phyloP scores from a whole-genome alignment of 2,888 invertebrate genomes.

The Pyrrhosoma nymphula region DNA sequence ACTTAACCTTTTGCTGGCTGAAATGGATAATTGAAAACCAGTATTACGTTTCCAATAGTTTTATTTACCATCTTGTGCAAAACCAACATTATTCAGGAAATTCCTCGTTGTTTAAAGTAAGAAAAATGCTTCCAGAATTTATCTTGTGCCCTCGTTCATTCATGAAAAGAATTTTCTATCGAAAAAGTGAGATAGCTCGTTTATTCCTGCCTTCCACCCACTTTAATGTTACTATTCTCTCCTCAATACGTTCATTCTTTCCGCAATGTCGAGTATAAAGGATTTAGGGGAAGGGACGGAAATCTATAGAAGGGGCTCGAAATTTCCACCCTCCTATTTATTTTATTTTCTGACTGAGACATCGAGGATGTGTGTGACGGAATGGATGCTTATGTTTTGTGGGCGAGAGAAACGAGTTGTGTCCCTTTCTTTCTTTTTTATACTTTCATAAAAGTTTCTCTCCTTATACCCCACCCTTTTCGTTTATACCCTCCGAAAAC shows the following conservation, averaged over 20 bases:
- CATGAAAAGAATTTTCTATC: not conserved
- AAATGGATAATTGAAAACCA: too few species aligned
- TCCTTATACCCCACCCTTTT: not conserved
- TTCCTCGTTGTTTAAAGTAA: too few species aligned
- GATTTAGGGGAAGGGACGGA: not conserved
- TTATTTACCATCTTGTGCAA: too few species aligned
- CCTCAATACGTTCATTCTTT: not conserved
- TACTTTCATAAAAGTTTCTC: not conserved
- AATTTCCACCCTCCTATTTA: not conserved
- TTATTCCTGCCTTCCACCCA: not conserved
- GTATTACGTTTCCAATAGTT: too few species aligned
- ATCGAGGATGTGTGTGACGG: not conserved
- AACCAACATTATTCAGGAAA: too few species aligned
- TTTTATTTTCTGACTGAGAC: not conserved
- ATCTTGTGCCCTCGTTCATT: not conserved
- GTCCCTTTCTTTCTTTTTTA: not conserved
- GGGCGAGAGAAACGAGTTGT: not conserved
- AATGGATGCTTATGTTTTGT: not conserved
- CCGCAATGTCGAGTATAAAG: not conserved
- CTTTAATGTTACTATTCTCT: not conserved
- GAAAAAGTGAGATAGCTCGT: not conserved
- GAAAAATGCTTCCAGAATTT: not conserved
- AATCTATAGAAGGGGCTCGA: not conserved
- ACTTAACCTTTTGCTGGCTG: too few species aligned
- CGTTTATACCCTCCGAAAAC: not conserved